Evolutionary conservation across 2,888 invertebrate species (phyloP).

Genomic region (Stenodera caucasica): DNA sequence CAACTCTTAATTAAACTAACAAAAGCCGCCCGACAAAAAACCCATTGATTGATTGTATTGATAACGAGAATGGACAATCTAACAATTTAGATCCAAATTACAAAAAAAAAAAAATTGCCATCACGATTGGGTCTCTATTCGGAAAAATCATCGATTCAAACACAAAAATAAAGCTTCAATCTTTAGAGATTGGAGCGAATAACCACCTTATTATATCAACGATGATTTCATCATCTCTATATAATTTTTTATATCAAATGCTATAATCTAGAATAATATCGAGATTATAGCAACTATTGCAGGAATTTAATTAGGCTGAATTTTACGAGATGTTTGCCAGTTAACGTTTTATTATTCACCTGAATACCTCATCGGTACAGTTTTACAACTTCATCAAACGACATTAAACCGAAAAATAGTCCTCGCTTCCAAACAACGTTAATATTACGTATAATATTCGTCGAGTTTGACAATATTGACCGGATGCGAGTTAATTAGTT

Average conservation of each 20-base stretch:
- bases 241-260: neutral
- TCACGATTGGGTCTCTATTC: too few species aligned
- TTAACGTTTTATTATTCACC: slow-evolving; percentile 21
- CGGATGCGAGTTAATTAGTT: slow-evolving; percentile 2
- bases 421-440: neutral
- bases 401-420: slow-evolving; percentile 14
- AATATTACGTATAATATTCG: neutral
- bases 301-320: slow-evolving; percentile 22
- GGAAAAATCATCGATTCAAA: too few species aligned
- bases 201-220: too few species aligned
- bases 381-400: slow-evolving; percentile 22
- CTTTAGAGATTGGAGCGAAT: too few species aligned
- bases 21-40: too few species aligned
- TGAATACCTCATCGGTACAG: slow-evolving; percentile 16
- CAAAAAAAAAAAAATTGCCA: too few species aligned
- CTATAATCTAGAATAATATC: slow-evolving; percentile 18
- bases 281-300: slow-evolving; percentile 21
- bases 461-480: neutral
- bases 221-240: too few species aligned
- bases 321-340: slow-evolving; percentile 25
- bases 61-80: too few species aligned
- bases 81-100: too few species aligned
- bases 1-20: too few species aligned
- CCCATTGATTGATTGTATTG: too few species aligned
- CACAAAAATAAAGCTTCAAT: too few species aligned